Base-by-base conservation (phyloP, 1,140 invertebrate genomes). In the Lasioglossum albipes region DNA sequence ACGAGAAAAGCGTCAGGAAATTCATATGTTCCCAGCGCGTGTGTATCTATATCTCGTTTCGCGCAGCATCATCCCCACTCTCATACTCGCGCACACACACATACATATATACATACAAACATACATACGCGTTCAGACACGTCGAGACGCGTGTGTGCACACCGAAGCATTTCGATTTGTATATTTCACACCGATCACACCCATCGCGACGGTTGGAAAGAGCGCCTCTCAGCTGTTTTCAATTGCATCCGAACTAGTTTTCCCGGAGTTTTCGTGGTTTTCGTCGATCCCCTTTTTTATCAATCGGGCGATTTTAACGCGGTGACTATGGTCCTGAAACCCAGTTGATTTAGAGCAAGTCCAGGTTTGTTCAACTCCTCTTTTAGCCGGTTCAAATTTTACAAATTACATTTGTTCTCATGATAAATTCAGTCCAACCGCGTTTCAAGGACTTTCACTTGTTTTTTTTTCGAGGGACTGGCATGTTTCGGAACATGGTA, bases 21-120 rank as follows among this genome's bases (percentile, higher is more conserved):
- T 90, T 80, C 84, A 78, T 36, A 36, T 79, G 81, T 86, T 85
- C 86, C 88, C 88, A 87, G 86, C 75, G 82, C 89, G 87, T 85
- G 79, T 90, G 86, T 90, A 90, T 84, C 82, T 89, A 87, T 86
- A 81, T 85, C 57, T 85, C 62, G 65, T 73, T 79, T 83, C 80
- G 75, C 81, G 84, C 57, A 70, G 78, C 81, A 69, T 76, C 59
- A 64, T 69, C 72, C 57, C 54, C 74, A 18, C 20, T 6, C 57
- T 4, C 59, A 78, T 59, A 82, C 64, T 62, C 73, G 61, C 42
- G 81, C 62, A 82, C 57, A n/a, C 20, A 59, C 6, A n/a, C 57
- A 59, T n/a, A 59, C 20, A 16, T 61, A 78, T 59, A 82, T 59
- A 71, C 70, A 66, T 22, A 82, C 62, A n/a, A n/a, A n/a, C n/a